Evolutionary conservation across 2,797 vertebrate species (phyloP), one percentile per base, ranked within the genome.

Genomic region (Tokudaia tokunoshimensis): DNA sequence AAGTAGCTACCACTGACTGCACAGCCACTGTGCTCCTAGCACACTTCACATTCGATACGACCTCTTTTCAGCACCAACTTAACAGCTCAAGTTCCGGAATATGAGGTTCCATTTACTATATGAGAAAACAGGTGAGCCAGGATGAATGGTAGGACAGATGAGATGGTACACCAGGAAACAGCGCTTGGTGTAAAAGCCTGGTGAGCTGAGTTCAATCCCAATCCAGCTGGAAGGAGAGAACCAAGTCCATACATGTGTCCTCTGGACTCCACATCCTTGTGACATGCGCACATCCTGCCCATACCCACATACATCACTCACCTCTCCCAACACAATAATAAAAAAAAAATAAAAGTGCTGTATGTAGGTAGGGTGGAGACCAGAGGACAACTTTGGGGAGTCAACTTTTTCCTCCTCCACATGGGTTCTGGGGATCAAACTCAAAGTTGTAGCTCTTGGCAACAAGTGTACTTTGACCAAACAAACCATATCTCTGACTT

Each of bases 1-100:
- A 89, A 94, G 70, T 17, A 87, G 76, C 61, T 59, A 19, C 50
- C 17, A 22, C 80, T n/a, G 93, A 29, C 59, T 92, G 14, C 41
- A 34, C 74, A 55, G 44, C 65, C 1, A 22, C 47, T 37, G 22
- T 37, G 15, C 61, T 8, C 44, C 47, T 20, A 19, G 47, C 3
- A 29, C n/a, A 31, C 10, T 34, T 24, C 20, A 65, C 70, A 52
- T 44, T 61, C 59, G 72, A 47, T 76, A 91, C 22, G 74, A 83
- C 19, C 44, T 81, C 74, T 95, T 92, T 94, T 55, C 75, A n/a
- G 67, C 81, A 75, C 41, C 74, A 22, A 61, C 41, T 94, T 83
- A 72, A 72, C 75, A 79, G 37, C n/a, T 72, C 11, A 7, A 41
- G 26, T 20, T 80, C 14, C 81, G 41, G 70, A 91, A 63, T 10